phyloP scores from a whole-genome alignment of 2,888 invertebrate species.

The Hetaerina titia region DNA sequence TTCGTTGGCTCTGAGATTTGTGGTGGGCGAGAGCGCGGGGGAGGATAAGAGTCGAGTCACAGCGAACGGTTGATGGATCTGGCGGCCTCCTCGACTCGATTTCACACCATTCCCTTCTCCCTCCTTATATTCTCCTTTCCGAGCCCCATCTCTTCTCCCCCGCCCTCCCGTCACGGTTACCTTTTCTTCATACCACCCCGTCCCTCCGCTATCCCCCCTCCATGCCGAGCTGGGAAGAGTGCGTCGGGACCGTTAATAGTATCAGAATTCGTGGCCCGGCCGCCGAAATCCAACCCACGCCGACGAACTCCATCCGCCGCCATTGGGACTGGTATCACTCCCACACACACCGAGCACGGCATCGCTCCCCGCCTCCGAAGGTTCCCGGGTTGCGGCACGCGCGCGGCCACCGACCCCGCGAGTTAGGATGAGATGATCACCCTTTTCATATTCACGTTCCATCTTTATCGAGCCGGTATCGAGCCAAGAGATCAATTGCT shows the following conservation, averaged over 20 bases:
- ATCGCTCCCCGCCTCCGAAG: background rate
- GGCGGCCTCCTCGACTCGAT: background rate
- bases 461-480: background rate
- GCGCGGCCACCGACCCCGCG: background rate
- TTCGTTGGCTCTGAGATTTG: no score
- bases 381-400: background rate
- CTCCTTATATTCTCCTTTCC: background rate
- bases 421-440: background rate
- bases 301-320: no score
- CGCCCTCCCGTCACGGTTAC: background rate
- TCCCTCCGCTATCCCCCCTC: background rate
- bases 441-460: background rate
- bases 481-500: background rate
- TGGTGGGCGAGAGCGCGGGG: no score
- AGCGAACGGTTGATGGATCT: no score
- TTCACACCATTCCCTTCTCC: background rate
- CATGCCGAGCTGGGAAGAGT: background rate
- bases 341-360: background rate
- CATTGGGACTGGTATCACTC: background rate
- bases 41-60: no score
- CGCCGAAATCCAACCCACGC: no score
- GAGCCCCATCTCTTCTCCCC: background rate
- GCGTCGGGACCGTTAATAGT: no score
- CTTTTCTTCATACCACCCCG: background rate
- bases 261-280: no score